Conservation (phyloP, 2,113 vertebrate genomes). For the Scophthalmus maximus region DNA sequence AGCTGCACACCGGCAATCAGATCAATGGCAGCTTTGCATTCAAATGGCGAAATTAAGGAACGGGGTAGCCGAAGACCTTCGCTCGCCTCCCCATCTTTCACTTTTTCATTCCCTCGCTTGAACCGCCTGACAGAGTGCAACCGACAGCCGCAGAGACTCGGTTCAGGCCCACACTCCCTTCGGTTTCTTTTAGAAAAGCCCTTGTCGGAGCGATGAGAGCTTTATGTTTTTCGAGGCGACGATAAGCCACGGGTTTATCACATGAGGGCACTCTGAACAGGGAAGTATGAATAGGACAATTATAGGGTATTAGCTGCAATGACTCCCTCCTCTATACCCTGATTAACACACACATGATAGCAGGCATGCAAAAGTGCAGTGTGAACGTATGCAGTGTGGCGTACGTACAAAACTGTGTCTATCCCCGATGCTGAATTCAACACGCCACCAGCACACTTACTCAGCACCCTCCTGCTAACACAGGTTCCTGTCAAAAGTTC, state of each 20-base stretch:
- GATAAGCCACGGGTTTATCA: conserved; percentile 56
- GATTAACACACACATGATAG: conserved; percentile 36
- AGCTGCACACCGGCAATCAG: conserved; percentile 48
- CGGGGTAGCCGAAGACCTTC: conserved; percentile 29
- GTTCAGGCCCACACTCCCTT: conserved; percentile 37
- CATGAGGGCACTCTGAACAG: conserved; percentile 19
- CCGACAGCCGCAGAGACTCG: conserved; percentile 44
- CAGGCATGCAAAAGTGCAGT: background rate
- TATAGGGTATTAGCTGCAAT: conserved; percentile 41
- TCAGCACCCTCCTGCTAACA: conserved; percentile 21
- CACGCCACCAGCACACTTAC: conserved; percentile 1
- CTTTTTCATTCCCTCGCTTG: conserved; percentile 44
- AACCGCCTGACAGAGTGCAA: conserved; percentile 38
- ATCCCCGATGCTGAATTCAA: conserved; percentile 10
- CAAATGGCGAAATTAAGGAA: conserved; percentile 61
- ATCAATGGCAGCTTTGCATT: conserved; percentile 65
- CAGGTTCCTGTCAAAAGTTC: conserved; percentile 28
- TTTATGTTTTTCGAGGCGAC: conserved; percentile 53
- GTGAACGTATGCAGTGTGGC: background rate
- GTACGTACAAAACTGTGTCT: conserved; percentile 11
- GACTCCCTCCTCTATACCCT: conserved; percentile 17
- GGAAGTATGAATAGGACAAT: conserved; percentile 30
- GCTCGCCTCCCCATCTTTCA: conserved; percentile 45
- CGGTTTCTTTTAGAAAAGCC: conserved; percentile 48
- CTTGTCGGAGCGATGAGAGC: conserved; percentile 51